Evolutionary conservation across 1,140 invertebrate genomes (phyloP), one percentile per base, ranked within the genome.

Genomic region (Chlorops oryzae): DNA sequence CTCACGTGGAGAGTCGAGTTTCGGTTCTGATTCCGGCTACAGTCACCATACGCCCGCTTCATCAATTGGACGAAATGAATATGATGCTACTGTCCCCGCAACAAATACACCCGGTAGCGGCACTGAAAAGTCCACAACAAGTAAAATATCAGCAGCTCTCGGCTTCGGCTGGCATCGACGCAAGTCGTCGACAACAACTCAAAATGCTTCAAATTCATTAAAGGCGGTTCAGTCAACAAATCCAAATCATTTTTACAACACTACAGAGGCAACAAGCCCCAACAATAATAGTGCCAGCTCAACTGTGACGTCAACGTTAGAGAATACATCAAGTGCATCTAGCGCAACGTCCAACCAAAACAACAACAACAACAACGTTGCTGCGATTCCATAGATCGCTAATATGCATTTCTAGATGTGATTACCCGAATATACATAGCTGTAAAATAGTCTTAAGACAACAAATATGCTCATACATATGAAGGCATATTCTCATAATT

Each of bases 1-100:
- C n/a, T 25, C 32, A 18, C 52, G 48, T 13, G 52, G 47, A 20
- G 76, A 78, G 52, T 83, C 81, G 3, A 78, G 79, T 27, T 81
- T 82, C 35, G 80, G 80, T 5, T 82, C 80, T 18, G 83, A 85
- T 61, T 84, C 82, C 17, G 82, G 83, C 0, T 85, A 84, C 59
- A 84, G 82, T 56, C 82, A 85, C 58, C 79, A 84, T 51, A 84
- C 83, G 49, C 68, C 69, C 2, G 64, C 65, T 12, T 77, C 77
- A 20, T 69, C 65, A 0, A 68, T 68, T 35, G 65, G 66, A 0
- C 57, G 66, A 5, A 60, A 66, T 52, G 66, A 66, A 13, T 69
- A 67, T 40, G 64, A 67, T 37, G 50, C 67, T 18, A 55, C 59
- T 2, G 58, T 61, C 6, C 37, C 28, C 15, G 2, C 60, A 34